These are phyloP conservation scores for Pipa parva DNA, from an alignment of 2,113 vertebrate genomes.

Conservation along the genomic window DNA sequence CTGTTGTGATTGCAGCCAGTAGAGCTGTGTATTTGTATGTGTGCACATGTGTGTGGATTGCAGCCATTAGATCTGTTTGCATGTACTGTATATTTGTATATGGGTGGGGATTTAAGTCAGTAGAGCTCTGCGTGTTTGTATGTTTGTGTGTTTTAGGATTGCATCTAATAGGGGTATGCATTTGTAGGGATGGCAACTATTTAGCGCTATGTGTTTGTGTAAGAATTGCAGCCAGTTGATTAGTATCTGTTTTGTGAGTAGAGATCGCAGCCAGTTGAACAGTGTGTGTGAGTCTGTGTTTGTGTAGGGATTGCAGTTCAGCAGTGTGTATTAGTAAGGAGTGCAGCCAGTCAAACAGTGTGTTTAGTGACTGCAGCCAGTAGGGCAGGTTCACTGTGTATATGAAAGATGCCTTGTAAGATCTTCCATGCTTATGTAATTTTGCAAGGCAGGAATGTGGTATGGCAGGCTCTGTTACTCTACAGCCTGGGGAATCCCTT, in stretches of 20 bases:
- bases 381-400: constrained; percentile 36
- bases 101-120: too few species aligned
- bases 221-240: constrained; percentile 34
- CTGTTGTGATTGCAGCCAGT: constrained; percentile 15
- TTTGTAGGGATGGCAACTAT: too few species aligned
- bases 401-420: background rate
- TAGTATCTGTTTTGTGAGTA: constrained; percentile 47
- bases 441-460: constrained; percentile 65
- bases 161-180: too few species aligned
- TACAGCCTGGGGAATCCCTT: constrained; percentile 76
- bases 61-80: too few species aligned
- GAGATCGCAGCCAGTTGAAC: constrained; percentile 5
- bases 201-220: too few species aligned
- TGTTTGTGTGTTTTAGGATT: too few species aligned
- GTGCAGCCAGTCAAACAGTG: constrained; percentile 12
- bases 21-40: constrained; percentile 46
- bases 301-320: too few species aligned
- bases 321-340: too few species aligned
- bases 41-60: constrained; percentile 13
- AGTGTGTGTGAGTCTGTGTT: constrained; percentile 50
- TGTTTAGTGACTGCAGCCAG: constrained; percentile 39
- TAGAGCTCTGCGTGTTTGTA: too few species aligned
- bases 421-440: constrained; percentile 53
- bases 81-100: too few species aligned
- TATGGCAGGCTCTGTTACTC: constrained; percentile 59